Evolutionary conservation across 2,113 vertebrate species (phyloP).

Genomic region (Pagrus major): DNA sequence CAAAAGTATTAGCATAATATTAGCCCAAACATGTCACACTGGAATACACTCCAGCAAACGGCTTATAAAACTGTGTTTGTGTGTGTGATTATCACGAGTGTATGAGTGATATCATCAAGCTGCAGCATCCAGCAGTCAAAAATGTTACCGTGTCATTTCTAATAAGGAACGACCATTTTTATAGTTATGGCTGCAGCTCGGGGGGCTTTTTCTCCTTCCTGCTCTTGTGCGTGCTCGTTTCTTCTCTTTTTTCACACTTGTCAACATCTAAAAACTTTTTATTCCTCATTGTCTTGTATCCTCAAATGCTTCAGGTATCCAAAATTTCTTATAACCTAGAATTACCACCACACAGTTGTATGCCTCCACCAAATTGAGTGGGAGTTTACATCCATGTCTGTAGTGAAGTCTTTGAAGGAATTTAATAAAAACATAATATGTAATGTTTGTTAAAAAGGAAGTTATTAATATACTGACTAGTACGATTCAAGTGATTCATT

Average conservation of each 20-base stretch:
- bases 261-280: neutral
- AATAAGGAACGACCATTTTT: neutral
- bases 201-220: neutral
- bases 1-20: constrained; percentile 69
- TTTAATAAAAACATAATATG: too few species aligned
- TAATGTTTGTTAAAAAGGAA: too few species aligned
- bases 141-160: neutral
- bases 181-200: constrained; percentile 17
- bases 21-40: constrained; percentile 49
- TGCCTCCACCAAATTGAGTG: too few species aligned
- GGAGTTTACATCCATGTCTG: too few species aligned
- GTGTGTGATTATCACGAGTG: neutral
- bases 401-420: too few species aligned
- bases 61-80: constrained; percentile 28
- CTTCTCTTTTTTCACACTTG: neutral
- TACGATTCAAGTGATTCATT: too few species aligned
- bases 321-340: neutral
- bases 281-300: neutral
- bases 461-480: too few species aligned
- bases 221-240: neutral
- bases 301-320: neutral
- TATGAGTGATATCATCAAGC: neutral
- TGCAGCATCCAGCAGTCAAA: constrained; percentile 6
- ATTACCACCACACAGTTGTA: too few species aligned
- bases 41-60: constrained; percentile 29